Conservation (phyloP, 2,797 vertebrate species). For the Acropternis orthonyx region DNA sequence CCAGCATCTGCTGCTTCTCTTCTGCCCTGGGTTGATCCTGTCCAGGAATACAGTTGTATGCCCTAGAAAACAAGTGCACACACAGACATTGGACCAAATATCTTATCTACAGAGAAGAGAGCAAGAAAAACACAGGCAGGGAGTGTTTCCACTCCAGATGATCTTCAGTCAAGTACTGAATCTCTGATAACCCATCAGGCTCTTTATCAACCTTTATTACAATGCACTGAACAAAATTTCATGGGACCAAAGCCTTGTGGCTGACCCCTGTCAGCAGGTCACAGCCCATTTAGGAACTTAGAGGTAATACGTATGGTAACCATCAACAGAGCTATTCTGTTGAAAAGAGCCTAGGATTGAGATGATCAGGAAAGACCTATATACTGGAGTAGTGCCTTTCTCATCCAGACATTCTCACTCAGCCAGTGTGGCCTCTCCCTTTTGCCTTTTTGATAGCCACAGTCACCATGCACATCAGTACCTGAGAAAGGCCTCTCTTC, state of each 20-base stretch:
- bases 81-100: conserved; percentile 25
- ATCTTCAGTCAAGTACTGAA: background rate
- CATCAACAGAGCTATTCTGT: background rate
- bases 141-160: background rate
- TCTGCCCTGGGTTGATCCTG: background rate
- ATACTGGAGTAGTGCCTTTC: background rate
- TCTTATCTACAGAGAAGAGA: background rate
- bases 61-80: background rate
- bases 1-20: background rate
- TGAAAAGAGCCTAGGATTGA: background rate
- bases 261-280: background rate
- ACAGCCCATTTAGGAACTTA: background rate
- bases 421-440: background rate
- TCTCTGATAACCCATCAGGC: background rate
- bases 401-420: background rate
- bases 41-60: background rate
- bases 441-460: background rate
- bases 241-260: background rate
- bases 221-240: background rate
- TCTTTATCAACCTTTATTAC: background rate
- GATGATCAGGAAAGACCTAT: background rate
- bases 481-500: background rate
- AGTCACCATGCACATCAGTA: fast-evolving
- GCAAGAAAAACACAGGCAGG: background rate
- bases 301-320: background rate